Base-by-base conservation (phyloP, 2,888 invertebrate genomes). In the Xestia ashworthii region DNA sequence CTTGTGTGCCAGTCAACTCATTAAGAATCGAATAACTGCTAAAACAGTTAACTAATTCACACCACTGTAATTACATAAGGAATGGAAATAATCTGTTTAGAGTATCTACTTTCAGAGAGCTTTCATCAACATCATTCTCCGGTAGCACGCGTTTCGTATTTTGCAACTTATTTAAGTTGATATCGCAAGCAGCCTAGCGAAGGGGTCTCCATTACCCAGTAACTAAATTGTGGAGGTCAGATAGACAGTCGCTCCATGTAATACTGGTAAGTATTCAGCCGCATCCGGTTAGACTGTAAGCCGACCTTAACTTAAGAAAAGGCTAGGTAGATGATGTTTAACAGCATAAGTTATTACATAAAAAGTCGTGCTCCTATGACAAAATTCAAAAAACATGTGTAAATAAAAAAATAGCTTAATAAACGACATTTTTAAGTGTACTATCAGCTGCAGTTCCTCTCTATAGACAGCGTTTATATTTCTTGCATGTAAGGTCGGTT, bases 381-480 rank as follows among this genome's bases (percentile, higher is more conserved):
- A 80, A 3, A 80, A 41, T 62, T 25, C 32, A 3, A 19, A 62
- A 69, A 82, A 70, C 3, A 9, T 14, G 48, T 81, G 77, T 73
- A 67, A 74, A 76, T 72, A 68, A 65, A 80, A 74, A 79, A 72
- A 74, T 76, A 3, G 66, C 82, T 79, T 62, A 72, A 25, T 73
- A 82, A 71, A 78, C 76, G 76, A 81, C 87, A 81, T 78, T 84
- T 87, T 87, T 71, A 76, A 71, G 64, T 81, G 86, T 85, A 87
- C 50, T 38, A 3, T 60, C 22, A 76, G n/a, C 14, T 14, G 5
- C 25, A 19, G 1, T 14, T 16, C 3, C 8, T 2, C 1, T 16
- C 3, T 38, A 32, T 14, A 3, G 22, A 8, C n/a, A 44, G 1
- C 32, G 9, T 0, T 12, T 71, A 44, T 44, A 50, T 50, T 25